Evolutionary conservation across 2,888 invertebrate genomes (phyloP).

Genomic region (Calliopum simillimum): DNA sequence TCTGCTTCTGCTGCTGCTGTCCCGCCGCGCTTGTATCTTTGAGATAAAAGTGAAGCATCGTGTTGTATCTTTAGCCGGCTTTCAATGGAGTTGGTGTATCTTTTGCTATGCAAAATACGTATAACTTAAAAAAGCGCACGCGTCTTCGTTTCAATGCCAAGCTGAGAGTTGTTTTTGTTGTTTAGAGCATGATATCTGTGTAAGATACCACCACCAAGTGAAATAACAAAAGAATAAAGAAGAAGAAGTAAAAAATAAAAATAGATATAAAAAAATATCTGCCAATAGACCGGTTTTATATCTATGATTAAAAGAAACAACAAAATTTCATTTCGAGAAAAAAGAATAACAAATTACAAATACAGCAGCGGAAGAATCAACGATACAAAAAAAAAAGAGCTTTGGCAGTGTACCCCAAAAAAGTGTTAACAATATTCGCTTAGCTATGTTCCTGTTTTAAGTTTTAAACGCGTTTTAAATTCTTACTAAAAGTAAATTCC

Average conservation of each 20-base stretch:
- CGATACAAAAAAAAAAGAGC: background rate
- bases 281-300: constrained; percentile 25
- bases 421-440: too few species aligned
- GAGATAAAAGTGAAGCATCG: background rate
- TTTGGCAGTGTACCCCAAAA: too few species aligned
- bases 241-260: background rate
- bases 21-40: background rate
- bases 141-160: constrained; percentile 30
- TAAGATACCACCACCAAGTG: constrained; percentile 20
- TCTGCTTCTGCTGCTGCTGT: background rate
- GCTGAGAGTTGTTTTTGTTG: background rate
- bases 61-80: background rate
- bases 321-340: background rate
- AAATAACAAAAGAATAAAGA: background rate
- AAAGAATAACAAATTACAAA: background rate
- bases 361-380: background rate
- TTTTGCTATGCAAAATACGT: constrained; percentile 11
- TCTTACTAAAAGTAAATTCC: too few species aligned
- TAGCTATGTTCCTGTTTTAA: too few species aligned
- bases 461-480: too few species aligned
- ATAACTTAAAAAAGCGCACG: constrained; percentile 19
- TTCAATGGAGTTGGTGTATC: constrained; percentile 15
- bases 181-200: background rate
- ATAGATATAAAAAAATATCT: too few species aligned
- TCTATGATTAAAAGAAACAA: background rate